Conservation (phyloP, 2,113 vertebrate species). For the Psammodynastes pulverulentus region DNA sequence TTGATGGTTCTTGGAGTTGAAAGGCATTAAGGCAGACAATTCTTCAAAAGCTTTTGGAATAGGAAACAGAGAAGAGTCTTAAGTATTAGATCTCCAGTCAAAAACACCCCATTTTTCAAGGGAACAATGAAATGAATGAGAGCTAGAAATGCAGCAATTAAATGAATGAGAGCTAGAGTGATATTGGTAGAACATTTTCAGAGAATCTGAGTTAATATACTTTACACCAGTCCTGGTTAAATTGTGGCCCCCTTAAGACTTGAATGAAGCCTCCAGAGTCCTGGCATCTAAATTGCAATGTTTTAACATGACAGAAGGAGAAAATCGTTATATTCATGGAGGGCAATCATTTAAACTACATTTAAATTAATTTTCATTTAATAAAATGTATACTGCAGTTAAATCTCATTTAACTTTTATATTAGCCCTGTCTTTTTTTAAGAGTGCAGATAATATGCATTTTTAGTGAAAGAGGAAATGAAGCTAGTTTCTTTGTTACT, state of each 20-base stretch:
- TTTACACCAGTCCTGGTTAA: background rate
- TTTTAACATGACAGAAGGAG: background rate
- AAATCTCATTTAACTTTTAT: background rate
- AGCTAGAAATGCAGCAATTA: background rate
- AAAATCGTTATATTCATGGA: background rate
- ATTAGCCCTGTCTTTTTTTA: background rate
- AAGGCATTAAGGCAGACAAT: background rate
- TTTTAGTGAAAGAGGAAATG: background rate
- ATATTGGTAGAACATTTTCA: background rate
- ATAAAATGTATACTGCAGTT: background rate
- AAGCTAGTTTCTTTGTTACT: background rate
- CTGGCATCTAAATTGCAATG: background rate
- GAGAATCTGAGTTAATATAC: background rate
- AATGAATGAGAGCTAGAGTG: background rate
- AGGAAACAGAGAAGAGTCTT: background rate
- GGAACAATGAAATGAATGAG: background rate
- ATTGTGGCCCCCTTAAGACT: background rate
- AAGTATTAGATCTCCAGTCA: background rate
- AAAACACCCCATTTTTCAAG: background rate
- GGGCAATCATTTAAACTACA: background rate
- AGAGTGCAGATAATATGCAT: background rate
- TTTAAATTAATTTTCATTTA: background rate
- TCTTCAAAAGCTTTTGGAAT: background rate
- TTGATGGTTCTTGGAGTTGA: background rate
- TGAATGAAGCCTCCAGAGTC: background rate